A percentile compares a stretch with the other conserved stretches of the same genome.
Conservation (phyloP, 2,113 vertebrate species). For the Panurus biarmicus region DNA sequence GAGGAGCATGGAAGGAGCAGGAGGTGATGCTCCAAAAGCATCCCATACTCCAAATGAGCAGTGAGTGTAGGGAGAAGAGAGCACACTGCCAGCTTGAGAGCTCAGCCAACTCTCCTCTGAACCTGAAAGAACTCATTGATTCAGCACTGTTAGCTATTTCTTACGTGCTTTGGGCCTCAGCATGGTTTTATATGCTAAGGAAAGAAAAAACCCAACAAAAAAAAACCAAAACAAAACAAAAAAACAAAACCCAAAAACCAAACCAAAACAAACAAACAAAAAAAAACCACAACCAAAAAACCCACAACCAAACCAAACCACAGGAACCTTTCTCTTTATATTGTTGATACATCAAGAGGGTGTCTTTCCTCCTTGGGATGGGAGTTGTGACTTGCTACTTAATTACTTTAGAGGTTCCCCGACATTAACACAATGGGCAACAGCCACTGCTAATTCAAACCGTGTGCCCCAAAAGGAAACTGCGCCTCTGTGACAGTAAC, state of each 20-base stretch:
- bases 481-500: background rate
- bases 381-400: background rate
- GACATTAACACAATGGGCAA: background rate
- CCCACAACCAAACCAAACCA: background rate
- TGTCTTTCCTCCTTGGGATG: background rate
- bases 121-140: background rate
- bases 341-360: background rate
- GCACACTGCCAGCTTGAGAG: background rate
- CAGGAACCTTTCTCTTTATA: background rate
- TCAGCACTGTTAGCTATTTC: background rate
- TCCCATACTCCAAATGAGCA: background rate
- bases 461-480: background rate
- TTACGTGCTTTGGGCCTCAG: rapidly evolving
- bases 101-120: background rate
- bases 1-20: background rate
- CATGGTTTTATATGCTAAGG: rapidly evolving
- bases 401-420: background rate
- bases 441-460: background rate
- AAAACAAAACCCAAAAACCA: too few species aligned
- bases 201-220: background rate
- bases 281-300: too few species aligned
- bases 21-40: background rate
- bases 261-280: background rate
- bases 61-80: background rate
- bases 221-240: too few species aligned